Conservation (phyloP, 2,113 vertebrate species). For the Cromileptes altivelis region DNA sequence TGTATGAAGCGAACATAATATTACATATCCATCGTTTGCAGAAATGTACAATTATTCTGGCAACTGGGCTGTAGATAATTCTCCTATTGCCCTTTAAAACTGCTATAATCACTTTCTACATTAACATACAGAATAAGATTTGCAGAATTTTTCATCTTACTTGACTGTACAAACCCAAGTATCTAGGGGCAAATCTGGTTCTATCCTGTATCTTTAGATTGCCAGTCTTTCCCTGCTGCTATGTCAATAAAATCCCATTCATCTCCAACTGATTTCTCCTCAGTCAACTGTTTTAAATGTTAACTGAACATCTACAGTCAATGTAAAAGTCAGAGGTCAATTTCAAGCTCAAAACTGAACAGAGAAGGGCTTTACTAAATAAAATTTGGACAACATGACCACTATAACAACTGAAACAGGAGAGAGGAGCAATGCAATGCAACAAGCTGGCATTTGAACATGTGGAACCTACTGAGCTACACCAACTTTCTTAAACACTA, state of each 20-base stretch:
- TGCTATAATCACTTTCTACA: neutral
- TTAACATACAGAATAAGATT: neutral
- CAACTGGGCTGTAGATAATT: too few species aligned
- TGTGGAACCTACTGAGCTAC: neutral
- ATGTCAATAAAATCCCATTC: too few species aligned
- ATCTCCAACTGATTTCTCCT: neutral
- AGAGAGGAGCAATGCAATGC: neutral
- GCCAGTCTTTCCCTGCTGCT: too few species aligned
- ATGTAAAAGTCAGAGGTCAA: too few species aligned
- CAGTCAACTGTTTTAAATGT: neutral
- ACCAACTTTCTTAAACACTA: neutral
- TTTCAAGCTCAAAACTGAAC: neutral
- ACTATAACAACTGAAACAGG: neutral
- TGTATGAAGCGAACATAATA: too few species aligned
- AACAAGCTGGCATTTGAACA: neutral
- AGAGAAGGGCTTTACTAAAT: neutral
- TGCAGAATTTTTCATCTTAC: neutral
- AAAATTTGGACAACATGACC: too few species aligned
- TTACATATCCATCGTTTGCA: too few species aligned
- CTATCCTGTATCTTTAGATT: too few species aligned
- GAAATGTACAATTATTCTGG: too few species aligned
- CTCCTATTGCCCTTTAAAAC: neutral
- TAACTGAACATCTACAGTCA: too few species aligned
- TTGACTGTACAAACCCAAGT: neutral
- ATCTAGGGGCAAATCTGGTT: too few species aligned